A percentile compares a stretch with the other conserved stretches of the same genome.
Conservation (phyloP, 2,888 invertebrate genomes). For the Pherbina coryleti region DNA sequence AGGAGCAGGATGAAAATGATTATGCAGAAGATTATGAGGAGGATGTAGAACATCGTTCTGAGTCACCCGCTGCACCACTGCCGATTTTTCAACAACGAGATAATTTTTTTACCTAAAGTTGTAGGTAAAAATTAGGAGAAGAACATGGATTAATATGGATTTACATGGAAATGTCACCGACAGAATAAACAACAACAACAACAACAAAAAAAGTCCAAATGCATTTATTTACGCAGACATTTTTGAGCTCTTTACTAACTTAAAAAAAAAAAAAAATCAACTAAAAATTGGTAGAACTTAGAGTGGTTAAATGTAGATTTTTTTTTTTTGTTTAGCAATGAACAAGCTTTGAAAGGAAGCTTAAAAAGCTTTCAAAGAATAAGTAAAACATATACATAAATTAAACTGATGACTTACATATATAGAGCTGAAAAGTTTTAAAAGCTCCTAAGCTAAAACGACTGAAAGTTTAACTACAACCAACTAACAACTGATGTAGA, state of each 20-base stretch:
- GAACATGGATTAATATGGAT: too few species aligned
- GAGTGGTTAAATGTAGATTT: neutral
- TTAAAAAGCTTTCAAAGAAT: neutral
- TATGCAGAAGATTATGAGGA: constrained; percentile 36
- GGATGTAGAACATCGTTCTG: constrained; percentile 72
- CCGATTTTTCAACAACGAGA: constrained; percentile 89
- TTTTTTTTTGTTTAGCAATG: neutral
- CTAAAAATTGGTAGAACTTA: neutral
- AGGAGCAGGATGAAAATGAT: constrained; percentile 29
- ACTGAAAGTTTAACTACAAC: constrained; percentile 24
- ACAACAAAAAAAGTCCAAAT: constrained; percentile 16
- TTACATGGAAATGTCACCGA: neutral
- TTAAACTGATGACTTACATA: neutral
- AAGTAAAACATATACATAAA: neutral
- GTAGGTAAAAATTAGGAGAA: constrained; percentile 32
- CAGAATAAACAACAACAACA: constrained; percentile 10
- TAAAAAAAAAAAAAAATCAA: neutral
- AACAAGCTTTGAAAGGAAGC: neutral
- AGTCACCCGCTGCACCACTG: constrained; percentile 79
- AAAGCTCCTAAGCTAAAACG: neutral
- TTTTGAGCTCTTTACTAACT: constrained; percentile 18
- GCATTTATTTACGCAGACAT: constrained; percentile 32
- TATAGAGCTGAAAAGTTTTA: neutral
- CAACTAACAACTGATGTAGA: constrained; percentile 39
- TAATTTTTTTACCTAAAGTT: constrained; percentile 78